Percentiles rank a stretch among this genome's conserved stretches.
Evolutionary conservation across 2,797 vertebrate genomes (phyloP).

Genomic region (Pteronotus mesoamericanus): DNA sequence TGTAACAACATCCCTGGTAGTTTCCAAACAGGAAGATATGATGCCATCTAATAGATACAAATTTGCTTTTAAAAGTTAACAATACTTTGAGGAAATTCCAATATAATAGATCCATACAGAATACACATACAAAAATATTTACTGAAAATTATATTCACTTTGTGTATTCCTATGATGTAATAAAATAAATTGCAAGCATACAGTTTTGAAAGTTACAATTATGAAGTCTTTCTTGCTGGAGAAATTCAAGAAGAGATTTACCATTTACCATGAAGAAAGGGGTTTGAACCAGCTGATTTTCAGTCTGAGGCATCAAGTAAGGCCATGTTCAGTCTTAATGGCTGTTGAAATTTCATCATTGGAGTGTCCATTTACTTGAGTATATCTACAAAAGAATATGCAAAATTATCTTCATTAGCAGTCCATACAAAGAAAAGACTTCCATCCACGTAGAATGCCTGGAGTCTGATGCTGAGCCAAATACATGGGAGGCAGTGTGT

Average conservation of each 20-base stretch:
- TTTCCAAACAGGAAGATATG: background rate
- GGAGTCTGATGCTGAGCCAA: background rate
- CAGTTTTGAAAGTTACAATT: background rate
- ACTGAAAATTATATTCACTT: background rate
- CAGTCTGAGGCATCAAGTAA: background rate
- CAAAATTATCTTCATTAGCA: background rate
- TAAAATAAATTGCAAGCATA: background rate
- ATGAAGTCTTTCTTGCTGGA: background rate
- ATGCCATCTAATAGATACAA: background rate
- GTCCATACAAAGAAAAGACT: background rate
- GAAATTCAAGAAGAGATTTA: background rate
- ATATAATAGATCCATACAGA: background rate
- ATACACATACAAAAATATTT: background rate
- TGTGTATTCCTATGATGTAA: background rate
- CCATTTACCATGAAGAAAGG: background rate
- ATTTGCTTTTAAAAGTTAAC: background rate
- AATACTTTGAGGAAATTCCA: background rate
- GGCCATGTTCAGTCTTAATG: background rate
- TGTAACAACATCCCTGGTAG: background rate
- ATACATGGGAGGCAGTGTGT: background rate
- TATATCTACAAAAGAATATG: background rate
- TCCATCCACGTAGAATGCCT: background rate
- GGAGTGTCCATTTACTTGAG: background rate
- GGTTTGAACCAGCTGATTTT: background rate
- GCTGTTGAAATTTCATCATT: background rate